Evolutionary conservation across 2,888 invertebrate species (phyloP).

Genomic region (Tanypteryx hageni): DNA sequence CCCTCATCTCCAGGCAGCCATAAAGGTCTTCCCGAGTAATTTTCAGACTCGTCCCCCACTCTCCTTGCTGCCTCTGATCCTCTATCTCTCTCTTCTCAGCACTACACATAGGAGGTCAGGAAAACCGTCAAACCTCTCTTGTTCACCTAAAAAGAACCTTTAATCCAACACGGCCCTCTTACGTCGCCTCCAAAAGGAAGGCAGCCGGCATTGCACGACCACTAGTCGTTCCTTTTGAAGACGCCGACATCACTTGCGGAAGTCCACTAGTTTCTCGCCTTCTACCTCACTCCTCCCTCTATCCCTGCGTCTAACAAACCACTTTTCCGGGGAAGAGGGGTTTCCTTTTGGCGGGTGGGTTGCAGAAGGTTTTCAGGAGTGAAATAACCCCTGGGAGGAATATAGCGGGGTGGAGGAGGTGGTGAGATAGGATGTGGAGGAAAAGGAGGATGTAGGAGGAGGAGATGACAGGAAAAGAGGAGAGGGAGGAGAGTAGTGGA

Average conservation of each 20-base stretch:
- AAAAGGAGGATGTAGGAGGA: not conserved
- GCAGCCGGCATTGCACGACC: not conserved
- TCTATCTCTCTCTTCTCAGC: no score
- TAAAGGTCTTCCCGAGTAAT: slow-evolving; percentile 4
- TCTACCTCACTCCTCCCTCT: not conserved
- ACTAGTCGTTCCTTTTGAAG: not conserved
- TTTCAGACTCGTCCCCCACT: not conserved
- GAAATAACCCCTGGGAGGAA: not conserved
- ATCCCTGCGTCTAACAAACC: no score
- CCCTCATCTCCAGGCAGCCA: not conserved
- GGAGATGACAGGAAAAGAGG: not conserved
- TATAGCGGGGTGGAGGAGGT: not conserved
- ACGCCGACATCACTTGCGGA: slow-evolving; percentile 4
- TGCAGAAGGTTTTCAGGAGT: not conserved
- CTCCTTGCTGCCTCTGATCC: not conserved
- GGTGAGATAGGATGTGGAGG: no score
- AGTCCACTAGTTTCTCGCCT: slow-evolving; percentile 1
- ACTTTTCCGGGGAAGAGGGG: no score
- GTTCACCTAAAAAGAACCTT: not conserved
- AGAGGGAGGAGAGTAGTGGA: not conserved
- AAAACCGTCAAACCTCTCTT: not conserved
- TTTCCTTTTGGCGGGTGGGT: not conserved
- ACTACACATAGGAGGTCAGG: not conserved
- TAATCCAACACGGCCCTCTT: not conserved
- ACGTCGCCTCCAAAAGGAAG: not conserved